Conservation (phyloP, 1,140 invertebrate species). For the Euwallacea similis region DNA sequence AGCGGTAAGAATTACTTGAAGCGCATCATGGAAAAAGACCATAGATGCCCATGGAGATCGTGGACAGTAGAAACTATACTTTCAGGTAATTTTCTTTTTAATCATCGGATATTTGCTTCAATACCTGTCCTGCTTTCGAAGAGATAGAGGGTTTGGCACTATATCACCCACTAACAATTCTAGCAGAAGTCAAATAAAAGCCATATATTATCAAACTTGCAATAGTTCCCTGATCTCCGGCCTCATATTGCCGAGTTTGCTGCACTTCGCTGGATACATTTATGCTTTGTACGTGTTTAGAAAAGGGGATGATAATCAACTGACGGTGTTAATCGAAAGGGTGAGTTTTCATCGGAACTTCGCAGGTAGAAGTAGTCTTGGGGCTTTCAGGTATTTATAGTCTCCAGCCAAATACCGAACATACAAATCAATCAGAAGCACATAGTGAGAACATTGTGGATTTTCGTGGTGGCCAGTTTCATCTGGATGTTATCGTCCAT, state of each 20-base stretch:
- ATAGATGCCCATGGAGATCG: too few relatives aligned
- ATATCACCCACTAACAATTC: constrained; percentile 3
- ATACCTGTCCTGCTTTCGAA: constrained; percentile 74
- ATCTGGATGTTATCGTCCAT: constrained; percentile 70
- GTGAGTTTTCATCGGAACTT: constrained; percentile 55
- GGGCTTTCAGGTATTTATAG: constrained; percentile 60
- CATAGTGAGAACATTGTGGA: constrained; percentile 69
- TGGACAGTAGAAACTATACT: neutral
- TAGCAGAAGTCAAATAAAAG: constrained; percentile 47
- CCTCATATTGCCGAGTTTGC: constrained; percentile 74
- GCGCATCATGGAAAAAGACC: neutral
- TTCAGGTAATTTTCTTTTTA: constrained; percentile 61
- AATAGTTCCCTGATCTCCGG: constrained; percentile 72
- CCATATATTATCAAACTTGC: constrained; percentile 62
- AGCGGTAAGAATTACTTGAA: constrained; percentile 55
- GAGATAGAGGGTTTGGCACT: constrained; percentile 74
- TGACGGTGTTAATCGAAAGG: constrained; percentile 88
- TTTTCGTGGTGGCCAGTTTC: constrained; percentile 67
- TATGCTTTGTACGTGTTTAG: constrained; percentile 79
- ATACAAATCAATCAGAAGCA: constrained; percentile 65
- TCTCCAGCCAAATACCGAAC: constrained; percentile 67
- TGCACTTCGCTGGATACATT: constrained; percentile 76
- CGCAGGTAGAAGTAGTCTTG: too few relatives aligned
- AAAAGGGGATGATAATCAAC: constrained; percentile 81
- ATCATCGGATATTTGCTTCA: constrained; percentile 72